Base-by-base conservation (phyloP, 2,797 vertebrate genomes). In the Leptoclinus maculatus region DNA sequence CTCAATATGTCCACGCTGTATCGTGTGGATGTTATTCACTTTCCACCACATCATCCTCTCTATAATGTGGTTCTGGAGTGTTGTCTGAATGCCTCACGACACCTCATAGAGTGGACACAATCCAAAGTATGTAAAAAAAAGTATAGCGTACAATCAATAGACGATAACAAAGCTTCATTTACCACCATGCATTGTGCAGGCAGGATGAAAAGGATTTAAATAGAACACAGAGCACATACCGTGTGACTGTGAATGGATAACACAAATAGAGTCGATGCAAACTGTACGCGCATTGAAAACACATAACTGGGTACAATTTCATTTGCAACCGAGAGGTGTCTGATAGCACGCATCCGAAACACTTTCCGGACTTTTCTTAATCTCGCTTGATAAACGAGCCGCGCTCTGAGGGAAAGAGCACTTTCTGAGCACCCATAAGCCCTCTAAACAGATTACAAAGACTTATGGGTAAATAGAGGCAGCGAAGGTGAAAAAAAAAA, bases 381-480 rank as follows among this genome's bases (percentile, higher is more conserved):
- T 90, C 91, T 84, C 62, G 5, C 86, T 87, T 93, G 91, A 93
- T 90, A 91, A 94, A 93, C 90, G 90, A 89, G 87, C 82, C 43
- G 43, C 8, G 59, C 83, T 66, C 71, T 34, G 80, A 80, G 86
- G 51, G 85, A 88, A 88, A 88, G 85, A 93, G 90, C 91, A 90
- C 91, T 93, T 93, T 93, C 90, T 85, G 90, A 87, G 85, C 89
- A 80, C 74, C 90, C 88, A 79, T 88, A 87, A 89, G 75, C 84
- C 70, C 87, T 82, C 83, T 93, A 92, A 94, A 91, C 81, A 84
- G 85, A 94, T 93, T 94, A 93, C 89, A 84, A 83, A 90, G 89
- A 89, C 83, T 90, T 90, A 87, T 90, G 90, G 88, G 88, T 93
- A 94, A 94, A 94, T 91, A 91, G 89, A 83, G 32, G 89, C 80